Conservation (phyloP, 2,888 invertebrate genomes). For the Himalopsyche japonica region DNA sequence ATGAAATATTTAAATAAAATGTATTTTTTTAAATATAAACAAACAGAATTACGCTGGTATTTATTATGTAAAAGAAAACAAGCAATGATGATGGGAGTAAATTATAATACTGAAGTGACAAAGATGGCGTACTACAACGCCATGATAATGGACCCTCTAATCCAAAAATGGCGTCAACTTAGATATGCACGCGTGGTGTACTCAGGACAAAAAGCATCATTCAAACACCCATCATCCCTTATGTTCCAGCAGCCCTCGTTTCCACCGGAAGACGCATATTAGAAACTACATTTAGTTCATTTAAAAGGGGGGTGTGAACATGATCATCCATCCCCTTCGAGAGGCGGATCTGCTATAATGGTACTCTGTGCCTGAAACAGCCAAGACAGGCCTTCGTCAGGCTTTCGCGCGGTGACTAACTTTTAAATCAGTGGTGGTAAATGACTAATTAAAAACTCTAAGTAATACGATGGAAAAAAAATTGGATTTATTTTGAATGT, state of each 20-base stretch:
- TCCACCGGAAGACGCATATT: constrained; percentile 20
- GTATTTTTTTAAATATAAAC: no score
- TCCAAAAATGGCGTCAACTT: background rate
- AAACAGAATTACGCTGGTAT: no score
- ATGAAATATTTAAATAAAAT: no score
- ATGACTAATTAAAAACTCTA: no score
- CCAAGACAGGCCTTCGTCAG: background rate
- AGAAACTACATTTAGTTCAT: constrained; percentile 19
- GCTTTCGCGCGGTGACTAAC: background rate
- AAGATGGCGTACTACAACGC: background rate
- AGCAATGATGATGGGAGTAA: no score
- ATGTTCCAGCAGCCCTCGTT: background rate
- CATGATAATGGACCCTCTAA: background rate
- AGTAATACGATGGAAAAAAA: no score
- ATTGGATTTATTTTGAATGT: no score
- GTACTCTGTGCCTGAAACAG: background rate
- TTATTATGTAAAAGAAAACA: no score
- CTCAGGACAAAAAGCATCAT: background rate
- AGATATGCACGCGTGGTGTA: background rate
- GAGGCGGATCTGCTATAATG: constrained; percentile 5
- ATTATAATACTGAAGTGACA: background rate
- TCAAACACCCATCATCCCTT: constrained; percentile 5
- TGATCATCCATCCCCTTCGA: background rate
- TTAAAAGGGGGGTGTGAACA: background rate
- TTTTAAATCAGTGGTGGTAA: background rate